A percentile compares a stretch with the other conserved stretches of the same genome.
Evolutionary conservation across 1,140 invertebrate species (phyloP).

Genomic region (Cylas formicarius): DNA sequence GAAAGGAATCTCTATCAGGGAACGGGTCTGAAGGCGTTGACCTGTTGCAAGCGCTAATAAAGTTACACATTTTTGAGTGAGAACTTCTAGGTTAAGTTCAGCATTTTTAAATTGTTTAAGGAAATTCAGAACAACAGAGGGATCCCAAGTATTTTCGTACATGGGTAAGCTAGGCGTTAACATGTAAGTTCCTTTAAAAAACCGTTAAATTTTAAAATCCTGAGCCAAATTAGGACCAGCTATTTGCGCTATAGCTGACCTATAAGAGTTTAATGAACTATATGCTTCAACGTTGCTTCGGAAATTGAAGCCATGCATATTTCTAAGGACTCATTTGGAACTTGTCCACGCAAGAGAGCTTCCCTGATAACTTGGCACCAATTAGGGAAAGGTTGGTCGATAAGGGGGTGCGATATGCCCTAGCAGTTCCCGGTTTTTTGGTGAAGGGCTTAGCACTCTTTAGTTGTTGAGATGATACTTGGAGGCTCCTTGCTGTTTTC

Average conservation of each 20-base stretch:
- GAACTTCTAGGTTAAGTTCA: background rate
- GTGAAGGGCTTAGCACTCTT: background rate
- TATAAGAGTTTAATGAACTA: too few relatives aligned
- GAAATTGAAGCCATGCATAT: too few relatives aligned
- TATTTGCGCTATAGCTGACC: too few relatives aligned
- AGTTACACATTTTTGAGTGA: conserved; percentile 3
- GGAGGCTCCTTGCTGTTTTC: conserved; percentile 9
- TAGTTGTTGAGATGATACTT: conserved; percentile 3
- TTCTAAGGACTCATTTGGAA: too few relatives aligned
- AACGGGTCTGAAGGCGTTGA: conserved; percentile 1
- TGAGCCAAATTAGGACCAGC: too few relatives aligned
- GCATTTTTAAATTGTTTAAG: conserved; percentile 2
- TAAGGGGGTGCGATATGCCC: too few relatives aligned
- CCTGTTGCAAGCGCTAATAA: background rate
- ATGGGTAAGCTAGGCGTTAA: background rate
- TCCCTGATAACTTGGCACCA: too few relatives aligned
- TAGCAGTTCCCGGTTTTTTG: background rate
- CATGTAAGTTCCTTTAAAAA: conserved; percentile 5
- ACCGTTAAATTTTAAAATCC: too few relatives aligned
- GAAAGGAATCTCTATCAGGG: background rate
- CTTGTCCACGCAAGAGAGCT: too few relatives aligned
- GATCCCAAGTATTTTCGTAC: conserved; percentile 5
- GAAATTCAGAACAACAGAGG: background rate
- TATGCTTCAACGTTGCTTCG: too few relatives aligned
- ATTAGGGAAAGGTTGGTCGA: too few relatives aligned